Evolutionary conservation across 2,888 invertebrate genomes (phyloP).

Genomic region (Eumacrocentrus americanus): DNA sequence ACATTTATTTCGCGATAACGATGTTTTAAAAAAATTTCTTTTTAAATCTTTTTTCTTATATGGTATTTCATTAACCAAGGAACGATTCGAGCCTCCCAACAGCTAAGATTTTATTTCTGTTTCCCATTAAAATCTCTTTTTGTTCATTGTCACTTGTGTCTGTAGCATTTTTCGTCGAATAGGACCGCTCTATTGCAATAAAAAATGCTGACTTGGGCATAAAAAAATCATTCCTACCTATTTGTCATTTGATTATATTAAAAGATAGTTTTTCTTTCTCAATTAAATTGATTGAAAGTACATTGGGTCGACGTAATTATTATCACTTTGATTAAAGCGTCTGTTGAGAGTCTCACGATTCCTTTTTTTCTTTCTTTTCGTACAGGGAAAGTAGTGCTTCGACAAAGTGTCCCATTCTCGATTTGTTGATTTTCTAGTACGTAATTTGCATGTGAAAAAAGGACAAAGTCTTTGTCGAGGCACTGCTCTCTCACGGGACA

Average conservation of each 20-base stretch:
- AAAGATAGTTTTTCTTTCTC: too few relatives aligned
- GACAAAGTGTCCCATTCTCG: not conserved
- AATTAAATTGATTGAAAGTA: too few relatives aligned
- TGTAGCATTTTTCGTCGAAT: conserved; percentile 37
- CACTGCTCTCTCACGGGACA: conserved; percentile 6
- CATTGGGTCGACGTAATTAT: too few relatives aligned
- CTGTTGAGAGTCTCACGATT: not conserved
- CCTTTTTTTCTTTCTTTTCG: not conserved
- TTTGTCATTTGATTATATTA: too few relatives aligned
- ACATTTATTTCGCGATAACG: conserved; percentile 55
- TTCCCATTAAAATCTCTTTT: too few relatives aligned
- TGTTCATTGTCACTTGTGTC: too few relatives aligned
- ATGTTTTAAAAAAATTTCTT: too few relatives aligned
- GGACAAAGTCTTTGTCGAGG: too few relatives aligned
- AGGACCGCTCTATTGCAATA: conserved; percentile 43
- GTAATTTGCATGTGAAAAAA: not conserved
- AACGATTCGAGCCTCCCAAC: conserved; percentile 8
- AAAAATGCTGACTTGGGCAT: conserved; percentile 16
- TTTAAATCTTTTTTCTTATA: too few relatives aligned
- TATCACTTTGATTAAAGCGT: too few relatives aligned
- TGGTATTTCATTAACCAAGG: too few relatives aligned
- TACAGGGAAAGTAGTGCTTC: conserved; percentile 5
- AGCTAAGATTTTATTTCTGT: conserved; percentile 3
- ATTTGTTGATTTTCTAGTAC: not conserved
- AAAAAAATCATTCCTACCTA: too few relatives aligned